These are phyloP conservation scores for Petaurus breviceps DNA, from an alignment of 2,113 vertebrate species.

Conservation along the genomic window DNA sequence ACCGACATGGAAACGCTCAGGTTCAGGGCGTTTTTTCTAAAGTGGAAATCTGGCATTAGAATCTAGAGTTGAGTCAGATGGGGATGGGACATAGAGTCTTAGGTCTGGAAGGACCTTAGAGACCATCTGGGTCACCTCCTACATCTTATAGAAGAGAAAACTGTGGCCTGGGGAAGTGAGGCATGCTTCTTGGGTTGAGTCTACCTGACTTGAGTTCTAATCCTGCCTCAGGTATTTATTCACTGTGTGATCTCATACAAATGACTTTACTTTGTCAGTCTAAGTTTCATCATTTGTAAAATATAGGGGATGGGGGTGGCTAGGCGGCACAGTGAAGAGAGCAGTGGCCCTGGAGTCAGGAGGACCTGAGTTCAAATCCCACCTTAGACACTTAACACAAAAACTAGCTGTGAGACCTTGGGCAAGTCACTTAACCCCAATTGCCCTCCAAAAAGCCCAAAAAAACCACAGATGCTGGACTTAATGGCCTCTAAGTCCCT, in stretches of 20 bases:
- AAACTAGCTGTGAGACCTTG: too few species aligned
- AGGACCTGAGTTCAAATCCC: too few species aligned
- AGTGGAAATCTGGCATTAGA: background rate
- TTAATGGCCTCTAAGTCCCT: background rate
- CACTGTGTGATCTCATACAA: background rate
- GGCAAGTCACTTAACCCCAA: too few species aligned
- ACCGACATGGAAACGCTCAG: background rate
- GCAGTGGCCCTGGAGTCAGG: too few species aligned
- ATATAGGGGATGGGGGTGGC: background rate
- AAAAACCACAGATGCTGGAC: background rate
- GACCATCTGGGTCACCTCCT: background rate
- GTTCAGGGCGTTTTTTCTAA: background rate
- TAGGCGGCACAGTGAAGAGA: too few species aligned
- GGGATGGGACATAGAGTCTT: rapidly evolving
- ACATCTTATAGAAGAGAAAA: background rate
- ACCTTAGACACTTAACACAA: too few species aligned
- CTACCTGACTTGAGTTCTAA: background rate
- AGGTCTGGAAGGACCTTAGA: background rate
- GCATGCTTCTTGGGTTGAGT: background rate
- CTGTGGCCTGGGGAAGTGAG: background rate
- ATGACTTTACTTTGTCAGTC: background rate
- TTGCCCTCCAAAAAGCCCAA: too few species aligned
- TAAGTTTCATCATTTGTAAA: background rate
- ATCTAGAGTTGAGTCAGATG: background rate
- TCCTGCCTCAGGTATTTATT: background rate